Conservation (phyloP, 1,140 invertebrate genomes). For the Solenopsis invicta region DNA sequence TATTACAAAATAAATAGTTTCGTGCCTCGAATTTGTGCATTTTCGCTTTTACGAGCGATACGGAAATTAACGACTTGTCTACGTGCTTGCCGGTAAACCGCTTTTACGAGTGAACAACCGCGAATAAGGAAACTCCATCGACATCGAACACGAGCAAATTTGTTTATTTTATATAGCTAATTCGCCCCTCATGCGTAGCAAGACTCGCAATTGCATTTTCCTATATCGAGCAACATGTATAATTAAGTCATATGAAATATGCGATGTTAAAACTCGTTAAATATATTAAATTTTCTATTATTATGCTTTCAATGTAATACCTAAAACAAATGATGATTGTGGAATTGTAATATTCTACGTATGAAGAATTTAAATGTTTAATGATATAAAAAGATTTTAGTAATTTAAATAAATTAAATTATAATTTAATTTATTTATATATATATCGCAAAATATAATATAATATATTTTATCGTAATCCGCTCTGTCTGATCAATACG, state of each 20-base stretch:
- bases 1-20: constrained; percentile 42
- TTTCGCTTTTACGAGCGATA: constrained; percentile 50
- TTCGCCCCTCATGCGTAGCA: not conserved
- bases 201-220: not conserved
- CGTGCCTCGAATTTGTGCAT: constrained; percentile 30
- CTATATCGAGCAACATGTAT: not conserved
- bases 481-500: not conserved
- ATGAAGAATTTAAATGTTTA: not conserved
- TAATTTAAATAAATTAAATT: not conserved
- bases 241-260: constrained; percentile 23
- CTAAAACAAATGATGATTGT: constrained; percentile 13
- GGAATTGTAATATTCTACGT: not conserved
- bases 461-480: constrained; percentile 3
- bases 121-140: constrained; percentile 58
- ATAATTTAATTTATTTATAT: not conserved
- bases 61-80: constrained; percentile 57
- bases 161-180: constrained; percentile 50
- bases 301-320: not conserved
- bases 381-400: constrained; percentile 1
- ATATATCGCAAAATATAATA: not conserved
- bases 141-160: constrained; percentile 48
- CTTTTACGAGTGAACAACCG: constrained; percentile 53
- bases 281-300: not conserved
- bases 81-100: constrained; percentile 38
- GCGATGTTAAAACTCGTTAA: not conserved